Conservation (phyloP, 2,888 invertebrate species). For the Thysanoteuthis rhombus region DNA sequence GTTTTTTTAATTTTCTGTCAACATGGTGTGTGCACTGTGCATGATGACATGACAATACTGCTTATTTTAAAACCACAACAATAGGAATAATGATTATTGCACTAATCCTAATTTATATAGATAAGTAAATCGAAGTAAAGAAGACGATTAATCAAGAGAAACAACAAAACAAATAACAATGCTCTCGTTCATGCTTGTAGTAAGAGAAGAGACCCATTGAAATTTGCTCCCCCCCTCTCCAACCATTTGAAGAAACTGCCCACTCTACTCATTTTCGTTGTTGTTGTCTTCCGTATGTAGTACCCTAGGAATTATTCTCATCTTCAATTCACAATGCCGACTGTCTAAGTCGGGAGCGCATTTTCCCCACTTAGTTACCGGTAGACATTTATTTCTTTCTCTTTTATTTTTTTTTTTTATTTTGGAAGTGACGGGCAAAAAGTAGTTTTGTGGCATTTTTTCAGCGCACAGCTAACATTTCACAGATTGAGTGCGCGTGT, state of each 20-base stretch:
- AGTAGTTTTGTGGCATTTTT: not conserved
- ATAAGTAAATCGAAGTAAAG: not conserved
- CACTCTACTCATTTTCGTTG: not conserved
- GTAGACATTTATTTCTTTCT: not conserved
- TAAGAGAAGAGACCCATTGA: not conserved
- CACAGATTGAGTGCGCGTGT: not conserved
- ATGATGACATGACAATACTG: too few relatives aligned
- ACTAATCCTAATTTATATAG: too few relatives aligned
- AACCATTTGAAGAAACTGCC: not conserved
- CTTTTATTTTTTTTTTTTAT: not conserved
- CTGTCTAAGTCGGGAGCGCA: not conserved
- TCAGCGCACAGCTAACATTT: not conserved
- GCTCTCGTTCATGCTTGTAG: too few relatives aligned
- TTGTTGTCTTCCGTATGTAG: not conserved
- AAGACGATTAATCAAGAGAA: not conserved
- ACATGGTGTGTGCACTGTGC: too few relatives aligned
- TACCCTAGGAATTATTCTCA: not conserved
- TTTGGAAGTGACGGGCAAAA: not conserved
- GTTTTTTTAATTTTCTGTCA: too few relatives aligned
- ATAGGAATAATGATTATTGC: too few relatives aligned
- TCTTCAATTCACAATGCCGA: not conserved
- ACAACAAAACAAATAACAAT: too few relatives aligned
- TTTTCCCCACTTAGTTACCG: too few relatives aligned
- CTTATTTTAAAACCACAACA: too few relatives aligned
- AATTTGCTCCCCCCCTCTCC: not conserved